Base-by-base conservation (phyloP, 2,888 invertebrate genomes). In the Mythimna impura region DNA sequence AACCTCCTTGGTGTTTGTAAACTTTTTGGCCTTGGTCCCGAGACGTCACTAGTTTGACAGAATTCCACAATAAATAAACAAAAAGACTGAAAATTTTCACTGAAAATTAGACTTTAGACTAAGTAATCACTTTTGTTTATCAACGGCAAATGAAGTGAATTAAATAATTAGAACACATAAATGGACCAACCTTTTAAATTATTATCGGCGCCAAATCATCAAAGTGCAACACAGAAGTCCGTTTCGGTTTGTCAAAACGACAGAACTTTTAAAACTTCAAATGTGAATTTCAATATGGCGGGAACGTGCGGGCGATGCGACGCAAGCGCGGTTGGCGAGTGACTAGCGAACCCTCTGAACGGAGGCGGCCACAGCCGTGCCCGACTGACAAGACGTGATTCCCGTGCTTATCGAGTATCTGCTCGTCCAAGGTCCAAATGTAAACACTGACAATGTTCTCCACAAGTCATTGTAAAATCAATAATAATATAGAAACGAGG, bases 351-450 rank as follows among this genome's bases (percentile, higher is more conserved):
- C 80, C 76, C 70, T 72, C 73, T 75, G 82, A n/a, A 85, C 87
- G 84, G 85, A 81, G 80, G n/a, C 60, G 43, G 43, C 43, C 61
- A 40, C 61, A 22, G 22, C 85, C 71, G 76, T 71, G 71, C 82
- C 66, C 76, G 78, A 79, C 67, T 79, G 63, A 70, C 83, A 73
- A 83, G 83, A 77, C 81, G 75, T 78, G 85, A 80, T 87, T 87
- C 87, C 86, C 72, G 68, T 74, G 82, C 91, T 94, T 94, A 93
- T 94, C 94, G 84, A 87, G 40, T 40, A 61, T 40, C 61, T 76
- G 85, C 73, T 81, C 88, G 93, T 87, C 90, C 93, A 94, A 94
- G 93, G 94, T 93, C 90, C 94, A 93, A 91, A 83, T 84, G 79
- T 85, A 85, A 86, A 88, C 80, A 82, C 76, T 80, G 81, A 83